These are phyloP conservation scores for Limonius californicus DNA, from an alignment of 1,140 invertebrate genomes.

Conservation along the genomic window DNA sequence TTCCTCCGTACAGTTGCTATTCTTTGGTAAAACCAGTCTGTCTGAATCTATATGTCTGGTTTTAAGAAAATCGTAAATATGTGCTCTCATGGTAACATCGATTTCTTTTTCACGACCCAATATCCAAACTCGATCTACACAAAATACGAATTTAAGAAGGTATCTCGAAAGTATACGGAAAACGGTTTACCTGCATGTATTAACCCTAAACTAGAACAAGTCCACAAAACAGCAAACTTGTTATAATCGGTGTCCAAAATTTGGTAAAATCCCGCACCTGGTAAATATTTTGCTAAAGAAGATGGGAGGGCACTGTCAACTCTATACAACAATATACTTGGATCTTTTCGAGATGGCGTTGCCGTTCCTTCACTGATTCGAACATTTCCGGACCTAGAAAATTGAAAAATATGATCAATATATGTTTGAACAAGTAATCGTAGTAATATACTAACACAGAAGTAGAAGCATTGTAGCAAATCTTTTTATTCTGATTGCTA, in stretches of 20 bases:
- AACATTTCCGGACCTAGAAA: conserved; percentile 51
- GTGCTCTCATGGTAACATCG: conserved; percentile 51
- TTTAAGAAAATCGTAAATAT: conserved; percentile 56
- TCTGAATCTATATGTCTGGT: conserved; percentile 57
- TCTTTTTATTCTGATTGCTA: no score
- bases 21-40: conserved; percentile 60
- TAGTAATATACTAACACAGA: no score
- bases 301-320: conserved; percentile 59
- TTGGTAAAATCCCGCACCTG: conserved; percentile 63
- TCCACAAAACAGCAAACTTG: conserved; percentile 66
- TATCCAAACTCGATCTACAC: conserved; percentile 62
- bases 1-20: conserved; percentile 55
- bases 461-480: no score
- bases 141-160: background rate
- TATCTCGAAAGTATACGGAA: no score
- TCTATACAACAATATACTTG: conserved; percentile 54
- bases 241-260: conserved; percentile 69
- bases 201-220: conserved; percentile 57
- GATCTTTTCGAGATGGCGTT: conserved; percentile 48
- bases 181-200: conserved; percentile 53
- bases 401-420: background rate
- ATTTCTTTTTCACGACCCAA: conserved; percentile 58
- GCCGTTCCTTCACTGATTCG: conserved; percentile 50
- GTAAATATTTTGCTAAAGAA: conserved; percentile 58
- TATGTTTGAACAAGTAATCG: no score